These are phyloP conservation scores for Rutpela maculata DNA, from an alignment of 2,888 invertebrate species.

Conservation along the genomic window DNA sequence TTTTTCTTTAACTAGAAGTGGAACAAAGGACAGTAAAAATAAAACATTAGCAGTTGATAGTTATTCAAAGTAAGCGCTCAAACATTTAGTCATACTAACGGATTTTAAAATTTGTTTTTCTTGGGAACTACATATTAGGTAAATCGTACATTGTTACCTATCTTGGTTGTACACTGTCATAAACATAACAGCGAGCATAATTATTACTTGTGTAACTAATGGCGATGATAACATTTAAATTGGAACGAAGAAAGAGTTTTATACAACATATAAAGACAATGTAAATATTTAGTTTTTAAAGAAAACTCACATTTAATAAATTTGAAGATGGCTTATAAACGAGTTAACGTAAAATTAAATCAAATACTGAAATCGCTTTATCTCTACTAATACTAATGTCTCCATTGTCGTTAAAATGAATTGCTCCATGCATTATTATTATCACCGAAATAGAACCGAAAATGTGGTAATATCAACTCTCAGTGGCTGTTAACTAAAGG, in stretches of 20 bases:
- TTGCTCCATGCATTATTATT: background rate
- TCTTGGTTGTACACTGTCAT: too few species aligned
- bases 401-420: background rate
- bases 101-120: too few species aligned
- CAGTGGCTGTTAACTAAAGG: background rate
- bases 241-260: background rate
- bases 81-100: too few species aligned
- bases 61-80: too few species aligned
- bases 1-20: too few species aligned
- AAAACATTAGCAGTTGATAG: too few species aligned
- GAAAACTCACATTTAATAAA: background rate
- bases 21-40: too few species aligned
- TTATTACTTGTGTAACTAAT: background rate
- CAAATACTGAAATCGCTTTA: background rate
- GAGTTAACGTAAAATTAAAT: background rate
- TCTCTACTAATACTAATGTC: background rate
- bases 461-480: background rate
- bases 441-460: background rate
- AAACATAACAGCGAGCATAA: too few species aligned
- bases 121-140: too few species aligned
- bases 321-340: background rate
- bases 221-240: background rate
- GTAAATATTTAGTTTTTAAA: background rate
- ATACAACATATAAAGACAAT: background rate
- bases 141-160: too few species aligned